A percentile compares a stretch with the other conserved stretches of the same genome.
Evolutionary conservation across 2,797 vertebrate species (phyloP).

Genomic region (Gephyroberyx darwinii): DNA sequence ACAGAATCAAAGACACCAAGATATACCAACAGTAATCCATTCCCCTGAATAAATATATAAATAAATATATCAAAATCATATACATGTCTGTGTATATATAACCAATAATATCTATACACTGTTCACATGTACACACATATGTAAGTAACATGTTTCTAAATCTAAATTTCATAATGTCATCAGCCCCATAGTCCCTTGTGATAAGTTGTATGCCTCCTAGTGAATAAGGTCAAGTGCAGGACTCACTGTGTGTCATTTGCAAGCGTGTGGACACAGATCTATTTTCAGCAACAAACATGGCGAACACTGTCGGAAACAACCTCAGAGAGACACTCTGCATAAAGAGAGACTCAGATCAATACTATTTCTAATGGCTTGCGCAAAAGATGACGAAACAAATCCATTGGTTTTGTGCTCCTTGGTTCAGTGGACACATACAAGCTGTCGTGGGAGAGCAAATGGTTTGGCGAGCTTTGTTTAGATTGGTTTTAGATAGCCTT

Average conservation of each 20-base stretch:
- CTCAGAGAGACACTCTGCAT: neutral
- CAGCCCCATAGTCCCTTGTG: too few species aligned
- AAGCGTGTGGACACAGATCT: slow-evolving; percentile 15
- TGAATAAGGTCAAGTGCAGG: slow-evolving; percentile 38
- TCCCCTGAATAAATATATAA: too few species aligned
- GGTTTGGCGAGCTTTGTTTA: slow-evolving; percentile 21
- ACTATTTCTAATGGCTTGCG: slow-evolving; percentile 26
- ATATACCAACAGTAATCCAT: too few species aligned
- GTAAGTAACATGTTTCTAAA: too few species aligned
- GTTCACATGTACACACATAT: too few species aligned
- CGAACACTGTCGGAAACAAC: slow-evolving; percentile 7
- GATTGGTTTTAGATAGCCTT: slow-evolving; percentile 53
- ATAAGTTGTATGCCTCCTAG: too few species aligned
- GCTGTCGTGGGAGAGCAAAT: slow-evolving; percentile 17
- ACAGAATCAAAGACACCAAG: too few species aligned
- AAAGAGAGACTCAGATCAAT: slow-evolving; percentile 42
- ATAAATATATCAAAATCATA: too few species aligned
- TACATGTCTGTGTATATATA: too few species aligned
- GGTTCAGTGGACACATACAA: slow-evolving; percentile 23
- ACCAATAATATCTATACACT: too few species aligned
- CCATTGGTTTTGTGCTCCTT: neutral
- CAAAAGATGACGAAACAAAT: slow-evolving; percentile 47
- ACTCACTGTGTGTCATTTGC: slow-evolving; percentile 41
- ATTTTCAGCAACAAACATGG: slow-evolving; percentile 43
- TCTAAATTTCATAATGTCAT: too few species aligned